Evolutionary conservation across 2,888 invertebrate genomes (phyloP), one percentile per base, ranked within the genome.

Genomic region (Trileptium ribeirensis): DNA sequence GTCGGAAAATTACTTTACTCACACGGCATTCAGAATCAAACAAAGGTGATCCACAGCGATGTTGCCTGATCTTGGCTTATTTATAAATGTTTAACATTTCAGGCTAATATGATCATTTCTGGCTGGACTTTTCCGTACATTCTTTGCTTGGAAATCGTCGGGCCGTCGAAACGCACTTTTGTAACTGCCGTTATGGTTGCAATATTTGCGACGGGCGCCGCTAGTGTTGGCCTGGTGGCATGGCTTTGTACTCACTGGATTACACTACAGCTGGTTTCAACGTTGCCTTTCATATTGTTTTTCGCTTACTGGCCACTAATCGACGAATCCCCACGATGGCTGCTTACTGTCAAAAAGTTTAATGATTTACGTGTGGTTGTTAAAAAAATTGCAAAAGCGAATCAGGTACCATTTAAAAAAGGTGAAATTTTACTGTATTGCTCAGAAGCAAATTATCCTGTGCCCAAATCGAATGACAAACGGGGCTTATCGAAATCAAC

Each of bases 111-210:
- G 51, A 51, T 51, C 8, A 77, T 38, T 24, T 77, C 77, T 8
- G 37, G n/a, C 33, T 70, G 79, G 67, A 34, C 34, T n/a, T 31
- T 78, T 31, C 31, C 29, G 29, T 78, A 78, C 64, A 31, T n/a
- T 78, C 39, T 39, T 33, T 15, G 29, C n/a, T 64, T 78, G n/a
- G 79, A 78, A 78, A 51, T 70, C 64, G 79, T 78, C 8, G 67
- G 67, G 15, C 8, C 67, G 2, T 15, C 15, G 2, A 78, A 78
- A 64, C n/a, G 79, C 3, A 67, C 79, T n/a, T 8, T 67, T 2
- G 67, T 78, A 24, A 78, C 79, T n/a, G 31, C 64, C 15, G 31
- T 67, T 67, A 15, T 78, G 64, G 31, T 39, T 34, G 64, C n/a
- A 19, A 31, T 70, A 8, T 70, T 34, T 36, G 74, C 31, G 36